Evolutionary conservation across 1,140 invertebrate genomes (phyloP), one percentile per base, ranked within the genome.

Genomic region (Epicauta chinensis): DNA sequence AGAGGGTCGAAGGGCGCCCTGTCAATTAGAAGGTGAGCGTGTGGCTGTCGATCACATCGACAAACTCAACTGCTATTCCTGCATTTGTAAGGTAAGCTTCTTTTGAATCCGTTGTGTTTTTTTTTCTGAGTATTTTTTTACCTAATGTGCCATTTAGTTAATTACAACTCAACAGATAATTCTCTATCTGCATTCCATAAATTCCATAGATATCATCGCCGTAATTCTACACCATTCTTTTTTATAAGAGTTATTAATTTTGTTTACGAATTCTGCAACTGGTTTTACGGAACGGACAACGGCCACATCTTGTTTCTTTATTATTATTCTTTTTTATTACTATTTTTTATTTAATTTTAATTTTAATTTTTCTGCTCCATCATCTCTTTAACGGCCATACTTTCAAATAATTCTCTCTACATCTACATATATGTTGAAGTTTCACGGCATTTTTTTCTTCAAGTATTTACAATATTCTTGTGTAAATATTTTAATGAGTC

Each of bases 41-140:
- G 68, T 73, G 1, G 47, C 59, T 11, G 62, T 72, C 13, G 61
- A 68, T 47, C 57, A 63, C 34, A 71, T 73, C 12, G 67, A 72
- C 56, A 56, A 54, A 50, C 63, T 64, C 36, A 65, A 59, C 45
- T 73, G 71, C 54, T 73, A 68, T 57, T 62, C 67, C 37, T 73
- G 71, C 53, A 67, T 70, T 50, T 73, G 71, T 59, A 70, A 70
- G 69, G 71, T 73, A 67, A 64, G 60, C 44, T 23, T 23, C 23
- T 23, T n/a, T n/a, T n/a, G n/a, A n/a, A n/a, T n/a, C n/a, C n/a
- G n/a, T n/a, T n/a, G n/a, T n/a, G n/a, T n/a, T n/a, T n/a, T n/a
- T n/a, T n/a, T n/a, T n/a, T n/a, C n/a, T n/a, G n/a, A n/a, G n/a
- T n/a, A n/a, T n/a, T n/a, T n/a, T n/a, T n/a, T n/a, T n/a, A n/a